Conservation (phyloP, 2,797 vertebrate genomes). For the Glossophaga mutica region DNA sequence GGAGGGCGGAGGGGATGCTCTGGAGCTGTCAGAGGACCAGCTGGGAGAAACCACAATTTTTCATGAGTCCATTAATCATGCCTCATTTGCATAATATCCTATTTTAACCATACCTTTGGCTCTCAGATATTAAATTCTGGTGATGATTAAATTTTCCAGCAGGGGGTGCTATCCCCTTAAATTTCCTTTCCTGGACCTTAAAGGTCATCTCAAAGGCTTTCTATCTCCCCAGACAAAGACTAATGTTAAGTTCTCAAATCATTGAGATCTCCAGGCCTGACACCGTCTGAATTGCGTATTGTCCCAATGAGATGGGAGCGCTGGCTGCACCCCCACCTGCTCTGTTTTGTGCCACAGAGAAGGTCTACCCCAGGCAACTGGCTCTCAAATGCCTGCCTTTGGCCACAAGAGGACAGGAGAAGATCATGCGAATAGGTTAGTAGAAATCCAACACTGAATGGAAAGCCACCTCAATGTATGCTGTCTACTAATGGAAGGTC, state of each 20-base stretch:
- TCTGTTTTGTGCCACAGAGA: not conserved
- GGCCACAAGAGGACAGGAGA: slow-evolving; percentile 56
- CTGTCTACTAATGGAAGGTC: not conserved
- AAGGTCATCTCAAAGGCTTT: slow-evolving; percentile 29
- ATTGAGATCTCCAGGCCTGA: not conserved
- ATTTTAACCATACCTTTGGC: not conserved
- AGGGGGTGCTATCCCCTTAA: slow-evolving; percentile 61
- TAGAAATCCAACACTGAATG: not conserved
- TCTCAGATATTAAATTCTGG: not conserved
- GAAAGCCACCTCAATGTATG: not conserved
- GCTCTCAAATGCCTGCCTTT: not conserved
- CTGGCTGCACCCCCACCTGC: not conserved
- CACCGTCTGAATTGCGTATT: not conserved
- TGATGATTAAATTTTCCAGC: slow-evolving; percentile 51
- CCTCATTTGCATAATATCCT: not conserved
- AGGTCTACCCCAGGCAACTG: not conserved
- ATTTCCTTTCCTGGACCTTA: slow-evolving; percentile 31
- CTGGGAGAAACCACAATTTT: not conserved
- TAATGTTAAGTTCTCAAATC: slow-evolving; percentile 2
- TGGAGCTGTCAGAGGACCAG: not conserved
- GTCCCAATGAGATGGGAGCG: not conserved
- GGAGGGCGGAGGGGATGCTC: not conserved
- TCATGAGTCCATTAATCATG: not conserved
- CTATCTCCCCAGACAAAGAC: not conserved
- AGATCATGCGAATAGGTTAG: not conserved